Conservation (phyloP, 2,113 vertebrate species). For the Macquaria ambigua region DNA sequence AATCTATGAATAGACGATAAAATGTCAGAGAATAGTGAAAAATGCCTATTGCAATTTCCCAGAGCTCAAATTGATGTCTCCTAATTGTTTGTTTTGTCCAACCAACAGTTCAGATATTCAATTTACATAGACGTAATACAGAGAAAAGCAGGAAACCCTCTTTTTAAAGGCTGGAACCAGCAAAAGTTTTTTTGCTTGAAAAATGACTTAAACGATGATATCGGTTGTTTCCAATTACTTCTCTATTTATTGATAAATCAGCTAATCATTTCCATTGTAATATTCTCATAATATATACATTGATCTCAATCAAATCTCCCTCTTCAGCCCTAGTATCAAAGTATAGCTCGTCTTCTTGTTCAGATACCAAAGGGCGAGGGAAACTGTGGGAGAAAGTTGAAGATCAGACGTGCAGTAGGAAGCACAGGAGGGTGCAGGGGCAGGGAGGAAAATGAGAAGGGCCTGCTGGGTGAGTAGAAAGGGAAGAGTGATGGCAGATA, state of each 20-base stretch:
- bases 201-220: background rate
- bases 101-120: background rate
- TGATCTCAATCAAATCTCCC: background rate
- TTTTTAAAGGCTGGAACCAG: background rate
- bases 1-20: background rate
- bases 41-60: no score
- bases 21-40: background rate
- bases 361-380: background rate
- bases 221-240: background rate
- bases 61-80: background rate
- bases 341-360: background rate
- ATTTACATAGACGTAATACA: background rate
- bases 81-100: slow-evolving; percentile 1
- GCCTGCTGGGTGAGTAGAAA: slow-evolving; percentile 26
- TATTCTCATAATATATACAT: background rate
- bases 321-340: background rate
- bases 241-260: background rate
- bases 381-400: slow-evolving; percentile 12
- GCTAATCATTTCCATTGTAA: background rate
- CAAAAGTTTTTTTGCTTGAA: background rate
- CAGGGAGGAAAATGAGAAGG: slow-evolving; percentile 14
- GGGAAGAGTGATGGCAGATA: slow-evolving; percentile 43
- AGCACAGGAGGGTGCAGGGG: background rate
- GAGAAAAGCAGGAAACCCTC: background rate
- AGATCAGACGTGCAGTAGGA: background rate